Conservation (phyloP, 1,140 invertebrate genomes). For the Diorhabda carinulata region DNA sequence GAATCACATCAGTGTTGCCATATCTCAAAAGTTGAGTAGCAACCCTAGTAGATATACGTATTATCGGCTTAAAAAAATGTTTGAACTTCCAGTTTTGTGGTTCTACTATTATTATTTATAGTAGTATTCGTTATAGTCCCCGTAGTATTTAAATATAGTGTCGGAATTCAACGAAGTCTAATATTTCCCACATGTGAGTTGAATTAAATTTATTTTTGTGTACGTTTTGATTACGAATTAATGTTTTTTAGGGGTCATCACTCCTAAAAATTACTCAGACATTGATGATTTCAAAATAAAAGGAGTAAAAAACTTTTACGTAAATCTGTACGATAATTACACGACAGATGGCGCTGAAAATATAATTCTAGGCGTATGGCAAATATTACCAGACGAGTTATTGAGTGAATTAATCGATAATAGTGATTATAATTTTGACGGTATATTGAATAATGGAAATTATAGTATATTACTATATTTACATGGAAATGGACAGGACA, state of each 20-base stretch:
- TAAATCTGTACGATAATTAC: constrained; percentile 52
- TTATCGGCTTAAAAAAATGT: too few species aligned
- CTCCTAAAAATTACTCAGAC: constrained; percentile 31
- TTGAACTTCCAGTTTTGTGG: constrained; percentile 27
- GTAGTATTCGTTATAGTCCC: constrained; percentile 36
- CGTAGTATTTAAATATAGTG: constrained; percentile 34
- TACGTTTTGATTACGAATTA: not conserved
- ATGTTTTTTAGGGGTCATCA: constrained; percentile 30
- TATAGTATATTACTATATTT: constrained; percentile 71
- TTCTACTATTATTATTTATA: constrained; percentile 30
- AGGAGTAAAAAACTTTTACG: constrained; percentile 67
- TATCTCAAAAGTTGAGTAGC: too few species aligned
- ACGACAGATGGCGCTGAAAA: constrained; percentile 28
- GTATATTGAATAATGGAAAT: constrained; percentile 37
- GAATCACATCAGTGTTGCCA: too few species aligned
- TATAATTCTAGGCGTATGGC: constrained; percentile 60
- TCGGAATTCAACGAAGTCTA: constrained; percentile 31
- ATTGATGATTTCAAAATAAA: constrained; percentile 51
- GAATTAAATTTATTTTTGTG: not conserved
- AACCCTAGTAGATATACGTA: too few species aligned
- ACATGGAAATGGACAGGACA: constrained; percentile 88
- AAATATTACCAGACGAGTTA: constrained; percentile 39
- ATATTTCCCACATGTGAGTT: constrained; percentile 37
- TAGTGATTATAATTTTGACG: constrained; percentile 37
- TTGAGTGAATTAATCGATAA: constrained; percentile 33